Evolutionary conservation across 2,888 invertebrate genomes (phyloP), one percentile per base, ranked within the genome.

Genomic region (Sceliomorpha sp.): DNA sequence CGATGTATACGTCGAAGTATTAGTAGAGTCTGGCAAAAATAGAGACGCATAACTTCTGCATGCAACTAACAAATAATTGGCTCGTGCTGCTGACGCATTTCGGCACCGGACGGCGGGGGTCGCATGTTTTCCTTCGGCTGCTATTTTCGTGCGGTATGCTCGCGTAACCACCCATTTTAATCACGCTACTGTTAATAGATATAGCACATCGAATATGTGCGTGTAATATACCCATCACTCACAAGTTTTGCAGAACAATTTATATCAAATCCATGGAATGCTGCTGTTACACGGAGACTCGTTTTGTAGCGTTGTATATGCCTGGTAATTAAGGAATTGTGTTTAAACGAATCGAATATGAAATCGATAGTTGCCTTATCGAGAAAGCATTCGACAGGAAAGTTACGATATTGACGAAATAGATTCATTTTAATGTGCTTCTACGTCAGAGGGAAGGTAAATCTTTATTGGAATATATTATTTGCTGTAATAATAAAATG

Each of bases 111-210:
- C 56, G 14, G 31, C 26, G 53, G 50, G 62, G 71, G 72, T 66
- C 64, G 81, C 78, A 71, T 77, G 79, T 83, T 83, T 80, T 76
- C 73, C 79, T 80, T 72, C 68, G 13, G 55, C 34, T 50, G 79
- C 83, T 84, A 84, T 84, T 83, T 82, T 63, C 48, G 80, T 77
- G 71, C 36, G 74, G 75, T 66, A 77, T 75, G 81, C 76, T 78
- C 77, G 80, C 80, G 80, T 80, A 83, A 82, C 81, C 81, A 75
- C 70, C 55, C 36, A 36, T 56, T 56, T 45, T 45, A 56, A 81
- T 82, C 82, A 73, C 68, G 70, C 37, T 13, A 55, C 72, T 71
- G 42, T 45, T 77, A 77, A 79, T 79, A 76, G 73, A 70, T 58
- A 48, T 27, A 64, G 42, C 17, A 10, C 15, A 14, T 36, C 29